A percentile compares a stretch with the other conserved stretches of the same genome.
Conservation (phyloP, 2,113 vertebrate species). For the Etheostoma cragini region DNA sequence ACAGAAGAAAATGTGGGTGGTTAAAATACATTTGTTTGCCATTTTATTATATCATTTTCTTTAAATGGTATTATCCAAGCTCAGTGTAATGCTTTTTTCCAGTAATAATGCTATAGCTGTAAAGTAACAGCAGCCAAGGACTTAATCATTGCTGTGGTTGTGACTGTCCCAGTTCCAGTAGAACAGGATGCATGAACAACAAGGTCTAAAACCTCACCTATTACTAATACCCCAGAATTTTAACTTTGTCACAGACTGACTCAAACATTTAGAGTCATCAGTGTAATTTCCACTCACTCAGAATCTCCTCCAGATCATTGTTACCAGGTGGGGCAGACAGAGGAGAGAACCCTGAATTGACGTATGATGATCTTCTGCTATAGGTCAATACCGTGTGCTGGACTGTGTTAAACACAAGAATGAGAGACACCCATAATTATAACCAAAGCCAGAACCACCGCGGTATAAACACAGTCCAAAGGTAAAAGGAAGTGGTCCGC, state of each 20-base stretch:
- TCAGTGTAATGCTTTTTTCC: background rate
- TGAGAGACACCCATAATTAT: background rate
- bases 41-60: background rate
- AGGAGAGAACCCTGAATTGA: background rate
- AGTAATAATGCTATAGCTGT: background rate
- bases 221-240: constrained; percentile 24
- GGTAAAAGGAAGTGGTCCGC: background rate
- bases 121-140: background rate
- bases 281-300: constrained; percentile 59
- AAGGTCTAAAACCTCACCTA: background rate
- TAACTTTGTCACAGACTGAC: background rate
- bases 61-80: background rate
- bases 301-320: constrained; percentile 11
- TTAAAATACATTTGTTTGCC: background rate
- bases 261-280: background rate
- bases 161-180: background rate
- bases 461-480: background rate
- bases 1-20: fast-evolving
- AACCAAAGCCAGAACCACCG: background rate
- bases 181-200: background rate
- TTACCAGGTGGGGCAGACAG: background rate
- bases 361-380: background rate
- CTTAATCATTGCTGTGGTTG: background rate
- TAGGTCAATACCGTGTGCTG: background rate
- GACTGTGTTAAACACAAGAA: background rate